phyloP scores from a whole-genome alignment of 2,888 invertebrate species.

The Tetranychus truncatus region DNA sequence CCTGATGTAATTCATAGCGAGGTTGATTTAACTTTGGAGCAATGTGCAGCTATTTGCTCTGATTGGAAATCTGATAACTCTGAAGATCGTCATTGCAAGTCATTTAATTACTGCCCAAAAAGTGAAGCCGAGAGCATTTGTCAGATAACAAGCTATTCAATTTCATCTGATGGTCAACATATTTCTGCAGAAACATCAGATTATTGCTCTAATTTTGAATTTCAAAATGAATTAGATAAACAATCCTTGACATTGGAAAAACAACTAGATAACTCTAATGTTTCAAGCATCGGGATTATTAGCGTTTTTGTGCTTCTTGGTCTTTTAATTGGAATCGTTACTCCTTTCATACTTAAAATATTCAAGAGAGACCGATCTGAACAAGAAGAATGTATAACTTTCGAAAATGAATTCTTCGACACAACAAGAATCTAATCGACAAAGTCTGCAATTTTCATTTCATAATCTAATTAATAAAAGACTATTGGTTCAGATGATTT shows the following conservation, averaged over 20 bases:
- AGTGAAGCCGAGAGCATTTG: neutral
- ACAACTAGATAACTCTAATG: neutral
- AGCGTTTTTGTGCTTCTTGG: neutral
- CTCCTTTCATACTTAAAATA: neutral
- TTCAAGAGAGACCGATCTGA: no score
- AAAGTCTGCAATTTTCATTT: no score
- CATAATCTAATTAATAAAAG: no score
- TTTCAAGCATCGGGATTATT: neutral
- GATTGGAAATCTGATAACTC: neutral
- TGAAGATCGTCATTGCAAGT: neutral
- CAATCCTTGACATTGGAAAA: neutral
- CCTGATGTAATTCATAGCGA: neutral
- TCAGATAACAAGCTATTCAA: neutral
- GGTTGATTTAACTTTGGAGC: neutral
- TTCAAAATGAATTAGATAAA: neutral
- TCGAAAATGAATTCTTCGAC: no score
- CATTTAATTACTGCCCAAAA: neutral
- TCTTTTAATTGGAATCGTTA: neutral
- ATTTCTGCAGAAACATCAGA: neutral
- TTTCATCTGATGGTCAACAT: neutral
- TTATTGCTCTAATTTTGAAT: neutral
- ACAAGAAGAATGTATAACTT: no score
- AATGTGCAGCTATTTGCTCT: neutral
- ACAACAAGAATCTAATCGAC: no score
- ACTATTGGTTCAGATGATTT: no score